Percentiles rank a stretch among this genome's conserved stretches.
These are phyloP conservation scores for Drosophila miranda DNA, from an alignment of 1,140 invertebrate genomes.

Conservation along the genomic window DNA sequence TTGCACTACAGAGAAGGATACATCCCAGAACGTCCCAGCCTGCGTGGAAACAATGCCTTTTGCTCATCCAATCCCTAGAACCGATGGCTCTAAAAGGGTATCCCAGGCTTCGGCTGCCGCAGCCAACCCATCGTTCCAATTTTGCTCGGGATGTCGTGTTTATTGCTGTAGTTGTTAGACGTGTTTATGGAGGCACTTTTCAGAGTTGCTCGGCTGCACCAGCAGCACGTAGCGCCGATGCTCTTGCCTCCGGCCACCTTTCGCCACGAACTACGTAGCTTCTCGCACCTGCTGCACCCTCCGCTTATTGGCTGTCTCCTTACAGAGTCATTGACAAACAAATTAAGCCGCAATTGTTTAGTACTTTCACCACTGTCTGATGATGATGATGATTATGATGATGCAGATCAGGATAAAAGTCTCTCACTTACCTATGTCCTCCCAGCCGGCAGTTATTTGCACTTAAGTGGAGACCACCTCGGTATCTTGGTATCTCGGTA, in stretches of 20 bases:
- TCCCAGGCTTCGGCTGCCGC: background rate
- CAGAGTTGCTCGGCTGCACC: conserved; percentile 39
- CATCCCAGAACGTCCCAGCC: too few relatives aligned
- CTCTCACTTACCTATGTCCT: too few relatives aligned
- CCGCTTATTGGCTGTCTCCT: conserved; percentile 16
- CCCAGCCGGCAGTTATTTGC: too few relatives aligned
- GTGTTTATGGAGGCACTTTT: conserved; percentile 69
- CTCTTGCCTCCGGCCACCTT: background rate
- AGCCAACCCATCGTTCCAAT: background rate
- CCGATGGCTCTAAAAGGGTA: background rate
- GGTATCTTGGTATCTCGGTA: too few relatives aligned
- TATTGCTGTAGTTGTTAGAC: conserved; percentile 42
- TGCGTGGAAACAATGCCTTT: too few relatives aligned
- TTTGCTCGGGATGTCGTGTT: conserved; percentile 4
- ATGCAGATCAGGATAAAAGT: too few relatives aligned
- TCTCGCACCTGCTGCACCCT: background rate
- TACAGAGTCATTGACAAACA: conserved; percentile 51
- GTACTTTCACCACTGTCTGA: conserved; percentile 18
- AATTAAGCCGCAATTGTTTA: conserved; percentile 57
- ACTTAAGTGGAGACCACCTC: too few relatives aligned
- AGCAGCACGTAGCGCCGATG: conserved; percentile 46
- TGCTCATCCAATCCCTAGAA: background rate
- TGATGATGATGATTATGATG: too few relatives aligned
- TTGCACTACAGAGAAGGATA: too few relatives aligned
- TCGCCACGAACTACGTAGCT: background rate